These are phyloP conservation scores for Neodontobutis hainanensis DNA, from an alignment of 2,113 vertebrate genomes.

Conservation along the genomic window DNA sequence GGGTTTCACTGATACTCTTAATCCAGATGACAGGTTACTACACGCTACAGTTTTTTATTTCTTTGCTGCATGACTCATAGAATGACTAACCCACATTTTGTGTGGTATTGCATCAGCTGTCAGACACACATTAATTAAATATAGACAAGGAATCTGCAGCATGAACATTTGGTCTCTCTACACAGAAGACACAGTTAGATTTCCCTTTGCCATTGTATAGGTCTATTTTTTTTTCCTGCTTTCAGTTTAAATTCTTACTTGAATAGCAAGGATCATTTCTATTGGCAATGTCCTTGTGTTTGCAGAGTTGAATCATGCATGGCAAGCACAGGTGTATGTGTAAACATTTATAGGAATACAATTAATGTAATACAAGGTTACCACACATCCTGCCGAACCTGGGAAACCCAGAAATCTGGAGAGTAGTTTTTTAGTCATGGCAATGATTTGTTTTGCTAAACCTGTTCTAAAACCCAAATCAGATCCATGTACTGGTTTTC, in stretches of 20 bases:
- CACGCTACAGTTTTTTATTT: background rate
- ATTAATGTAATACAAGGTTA: too few relatives aligned
- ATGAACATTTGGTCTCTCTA: constrained; percentile 24
- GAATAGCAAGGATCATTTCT: background rate
- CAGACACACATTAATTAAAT: background rate
- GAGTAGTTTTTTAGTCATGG: too few relatives aligned
- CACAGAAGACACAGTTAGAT: constrained; percentile 25
- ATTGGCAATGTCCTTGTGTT: background rate
- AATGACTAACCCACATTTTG: constrained; percentile 29
- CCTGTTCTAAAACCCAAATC: too few relatives aligned
- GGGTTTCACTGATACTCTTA: background rate
- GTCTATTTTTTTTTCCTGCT: constrained; percentile 27
- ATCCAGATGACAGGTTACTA: background rate
- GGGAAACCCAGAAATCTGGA: too few relatives aligned
- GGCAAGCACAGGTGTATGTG: background rate
- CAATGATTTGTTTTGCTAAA: too few relatives aligned
- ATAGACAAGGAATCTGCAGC: constrained; percentile 33
- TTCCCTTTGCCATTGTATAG: constrained; percentile 8
- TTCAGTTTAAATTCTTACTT: background rate
- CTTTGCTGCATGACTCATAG: constrained; percentile 43
- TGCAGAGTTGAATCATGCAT: background rate
- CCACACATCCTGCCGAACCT: too few relatives aligned
- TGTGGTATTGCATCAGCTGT: constrained; percentile 54
- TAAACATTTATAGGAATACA: background rate
- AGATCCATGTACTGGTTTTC: too few relatives aligned